Evolutionary conservation across 1,140 invertebrate species (phyloP).

Genomic region (Halesus radiatus): DNA sequence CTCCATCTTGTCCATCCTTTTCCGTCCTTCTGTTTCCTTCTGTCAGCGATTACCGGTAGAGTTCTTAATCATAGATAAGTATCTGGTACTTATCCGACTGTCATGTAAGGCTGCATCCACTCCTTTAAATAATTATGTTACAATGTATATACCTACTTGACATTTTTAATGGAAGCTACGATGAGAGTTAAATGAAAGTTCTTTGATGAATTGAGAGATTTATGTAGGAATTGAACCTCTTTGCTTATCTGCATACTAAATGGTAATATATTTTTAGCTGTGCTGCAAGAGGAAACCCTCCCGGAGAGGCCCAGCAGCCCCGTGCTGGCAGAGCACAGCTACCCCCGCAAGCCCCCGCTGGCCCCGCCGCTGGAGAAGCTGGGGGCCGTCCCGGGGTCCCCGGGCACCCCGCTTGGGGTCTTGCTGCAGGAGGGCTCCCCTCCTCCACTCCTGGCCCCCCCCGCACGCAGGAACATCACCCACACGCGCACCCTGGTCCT

Average conservation of each 20-base stretch:
- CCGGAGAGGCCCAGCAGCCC: constrained; percentile 58
- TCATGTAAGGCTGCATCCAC: too few relatives aligned
- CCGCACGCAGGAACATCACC: neutral
- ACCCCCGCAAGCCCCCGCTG: constrained; percentile 57
- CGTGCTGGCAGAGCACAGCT: constrained; percentile 66
- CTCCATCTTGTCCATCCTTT: too few relatives aligned
- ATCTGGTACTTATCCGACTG: too few relatives aligned
- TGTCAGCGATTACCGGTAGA: too few relatives aligned
- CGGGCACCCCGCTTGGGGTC: neutral
- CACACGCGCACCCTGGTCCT: constrained; percentile 23
- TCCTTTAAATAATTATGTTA: too few relatives aligned
- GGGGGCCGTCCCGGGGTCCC: neutral
- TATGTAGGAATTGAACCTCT: too few relatives aligned
- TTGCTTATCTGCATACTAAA: too few relatives aligned
- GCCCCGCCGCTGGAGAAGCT: neutral
- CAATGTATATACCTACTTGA: too few relatives aligned
- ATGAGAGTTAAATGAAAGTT: neutral
- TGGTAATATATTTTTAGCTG: too few relatives aligned
- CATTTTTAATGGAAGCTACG: too few relatives aligned
- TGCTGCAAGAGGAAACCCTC: constrained; percentile 58
- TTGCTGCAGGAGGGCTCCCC: neutral
- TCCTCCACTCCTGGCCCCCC: neutral
- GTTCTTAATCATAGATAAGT: too few relatives aligned
- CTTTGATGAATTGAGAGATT: neutral
- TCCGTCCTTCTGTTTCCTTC: too few relatives aligned